Percentiles rank a stretch among this genome's conserved stretches.
phyloP scores from a whole-genome alignment of 2,113 vertebrate species.

The Vombatus ursinus region DNA sequence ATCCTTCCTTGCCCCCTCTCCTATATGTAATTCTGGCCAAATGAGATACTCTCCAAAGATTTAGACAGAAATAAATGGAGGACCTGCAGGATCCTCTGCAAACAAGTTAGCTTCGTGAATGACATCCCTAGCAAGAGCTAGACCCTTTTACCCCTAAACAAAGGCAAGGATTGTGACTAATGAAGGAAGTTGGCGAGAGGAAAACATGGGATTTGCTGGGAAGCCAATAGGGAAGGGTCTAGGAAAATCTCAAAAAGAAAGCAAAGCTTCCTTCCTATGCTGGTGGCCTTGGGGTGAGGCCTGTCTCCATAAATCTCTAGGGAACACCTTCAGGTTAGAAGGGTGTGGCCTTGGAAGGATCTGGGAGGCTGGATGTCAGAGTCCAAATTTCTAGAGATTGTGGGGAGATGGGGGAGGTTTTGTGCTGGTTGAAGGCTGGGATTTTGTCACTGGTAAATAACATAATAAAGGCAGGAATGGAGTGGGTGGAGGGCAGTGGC shows the following conservation, averaged over 20 bases:
- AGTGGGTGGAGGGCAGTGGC: not conserved
- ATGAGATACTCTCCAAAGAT: not conserved
- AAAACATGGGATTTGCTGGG: not conserved
- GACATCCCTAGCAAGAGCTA: not conserved
- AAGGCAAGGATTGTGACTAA: not conserved
- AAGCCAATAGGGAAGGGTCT: not conserved
- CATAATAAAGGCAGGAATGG: not conserved
- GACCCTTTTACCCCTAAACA: not conserved
- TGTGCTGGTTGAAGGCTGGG: not conserved
- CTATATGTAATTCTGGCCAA: not conserved
- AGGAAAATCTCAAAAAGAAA: not conserved
- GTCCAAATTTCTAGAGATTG: not conserved
- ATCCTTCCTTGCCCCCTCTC: not conserved
- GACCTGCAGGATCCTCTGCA: not conserved
- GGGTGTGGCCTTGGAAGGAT: not conserved
- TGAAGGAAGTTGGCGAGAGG: not conserved
- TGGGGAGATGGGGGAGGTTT: not conserved
- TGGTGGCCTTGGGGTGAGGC: not conserved
- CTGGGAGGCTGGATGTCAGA: not conserved
- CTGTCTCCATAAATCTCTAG: not conserved
- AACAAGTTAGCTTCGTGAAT: not conserved
- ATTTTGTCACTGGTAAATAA: not conserved
- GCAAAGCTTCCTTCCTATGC: not conserved
- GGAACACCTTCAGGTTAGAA: not conserved
- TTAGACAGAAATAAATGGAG: not conserved